Percentiles rank a stretch among this genome's conserved stretches.
phyloP scores from a whole-genome alignment of 2,113 vertebrate genomes.

The Oxyruncus cristatus region DNA sequence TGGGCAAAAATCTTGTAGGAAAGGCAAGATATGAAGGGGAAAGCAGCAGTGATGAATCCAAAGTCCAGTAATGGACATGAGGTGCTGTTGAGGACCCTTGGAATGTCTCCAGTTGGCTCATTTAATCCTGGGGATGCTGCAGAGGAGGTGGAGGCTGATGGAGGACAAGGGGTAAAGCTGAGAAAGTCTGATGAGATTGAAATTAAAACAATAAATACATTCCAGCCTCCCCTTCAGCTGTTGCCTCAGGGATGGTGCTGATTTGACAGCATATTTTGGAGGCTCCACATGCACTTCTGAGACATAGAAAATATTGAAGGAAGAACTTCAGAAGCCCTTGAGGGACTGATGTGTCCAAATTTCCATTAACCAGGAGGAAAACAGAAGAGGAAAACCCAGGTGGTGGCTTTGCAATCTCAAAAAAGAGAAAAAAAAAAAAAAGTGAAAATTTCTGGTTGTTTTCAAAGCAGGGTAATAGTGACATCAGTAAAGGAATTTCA shows the following conservation, averaged over 20 bases:
- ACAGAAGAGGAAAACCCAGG: neutral
- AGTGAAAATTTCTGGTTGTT: neutral
- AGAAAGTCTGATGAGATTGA: neutral
- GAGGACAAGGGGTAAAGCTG: neutral
- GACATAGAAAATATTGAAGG: neutral
- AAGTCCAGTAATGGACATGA: rapidly evolving
- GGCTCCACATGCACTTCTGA: neutral
- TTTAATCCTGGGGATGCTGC: neutral
- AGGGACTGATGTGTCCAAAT: neutral
- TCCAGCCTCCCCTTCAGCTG: neutral
- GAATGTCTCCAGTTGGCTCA: neutral
- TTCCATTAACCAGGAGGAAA: neutral
- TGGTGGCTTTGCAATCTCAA: neutral
- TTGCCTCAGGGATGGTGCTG: neutral
- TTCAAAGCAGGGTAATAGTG: neutral
- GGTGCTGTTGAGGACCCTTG: neutral
- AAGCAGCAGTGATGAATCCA: neutral
- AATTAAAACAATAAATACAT: neutral
- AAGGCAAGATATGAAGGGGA: neutral
- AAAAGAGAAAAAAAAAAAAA: neutral
- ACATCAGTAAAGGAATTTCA: neutral
- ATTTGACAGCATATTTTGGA: neutral
- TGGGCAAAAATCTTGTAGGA: neutral
- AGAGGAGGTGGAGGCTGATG: neutral
- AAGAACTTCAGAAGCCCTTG: neutral